These are phyloP conservation scores for Cyclina sinensis DNA, from an alignment of 1,140 invertebrate genomes.

Conservation along the genomic window DNA sequence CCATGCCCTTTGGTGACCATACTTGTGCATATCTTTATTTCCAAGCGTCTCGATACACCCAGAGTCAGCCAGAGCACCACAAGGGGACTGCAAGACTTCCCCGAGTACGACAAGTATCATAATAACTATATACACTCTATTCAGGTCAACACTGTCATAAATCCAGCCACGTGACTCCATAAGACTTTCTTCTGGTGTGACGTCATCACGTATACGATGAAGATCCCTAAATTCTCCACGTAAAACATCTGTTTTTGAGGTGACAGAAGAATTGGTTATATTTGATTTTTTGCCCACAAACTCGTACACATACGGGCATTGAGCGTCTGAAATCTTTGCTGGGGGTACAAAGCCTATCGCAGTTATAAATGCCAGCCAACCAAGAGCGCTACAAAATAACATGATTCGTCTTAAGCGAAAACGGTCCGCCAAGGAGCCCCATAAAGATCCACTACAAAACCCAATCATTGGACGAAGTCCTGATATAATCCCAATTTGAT, in stretches of 20 bases:
- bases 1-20: slow-evolving; percentile 63
- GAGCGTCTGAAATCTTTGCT: slow-evolving; percentile 4
- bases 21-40: slow-evolving; percentile 51
- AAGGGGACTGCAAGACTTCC: slow-evolving; percentile 59
- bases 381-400: slow-evolving; percentile 47
- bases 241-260: neutral
- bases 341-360: slow-evolving; percentile 55
- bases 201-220: slow-evolving; percentile 4
- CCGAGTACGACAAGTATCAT: slow-evolving; percentile 59
- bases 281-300: neutral
- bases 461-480: slow-evolving; percentile 60
- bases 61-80: slow-evolving; percentile 62
- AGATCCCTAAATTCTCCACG: slow-evolving; percentile 2
- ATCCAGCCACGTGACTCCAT: slow-evolving; percentile 66
- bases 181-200: slow-evolving; percentile 49
- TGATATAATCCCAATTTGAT: slow-evolving; percentile 65
- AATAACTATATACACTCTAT: slow-evolving; percentile 12
- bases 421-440: slow-evolving; percentile 59
- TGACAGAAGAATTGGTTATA: neutral
- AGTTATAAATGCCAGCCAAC: slow-evolving; percentile 60
- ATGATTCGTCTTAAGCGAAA: slow-evolving; percentile 59
- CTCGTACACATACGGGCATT: slow-evolving; percentile 43
- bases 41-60: slow-evolving; percentile 57
- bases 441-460: slow-evolving; percentile 56
- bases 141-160: slow-evolving; percentile 14